Evolutionary conservation across 35 echinoderm and acorn worm genomes (phyloP).

Genomic region (Ophioderma brevispina): DNA sequence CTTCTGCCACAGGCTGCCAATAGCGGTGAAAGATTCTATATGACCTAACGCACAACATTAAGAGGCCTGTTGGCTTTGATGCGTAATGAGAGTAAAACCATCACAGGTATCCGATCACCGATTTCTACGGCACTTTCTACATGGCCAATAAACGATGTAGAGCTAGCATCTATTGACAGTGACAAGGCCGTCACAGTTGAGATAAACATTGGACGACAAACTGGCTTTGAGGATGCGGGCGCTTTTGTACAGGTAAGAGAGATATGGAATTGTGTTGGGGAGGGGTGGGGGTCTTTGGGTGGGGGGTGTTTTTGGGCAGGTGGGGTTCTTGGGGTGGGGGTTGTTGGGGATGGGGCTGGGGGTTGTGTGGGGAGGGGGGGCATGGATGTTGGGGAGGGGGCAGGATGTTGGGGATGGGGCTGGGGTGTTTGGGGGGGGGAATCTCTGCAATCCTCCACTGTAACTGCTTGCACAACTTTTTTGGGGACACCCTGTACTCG

Average conservation of each 20-base stretch:
- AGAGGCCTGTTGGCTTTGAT: conserved; percentile 74
- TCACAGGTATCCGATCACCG: conserved; percentile 95
- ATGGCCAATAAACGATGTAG: conserved; percentile 93
- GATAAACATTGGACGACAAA: conserved; percentile 91
- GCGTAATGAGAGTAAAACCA: conserved; percentile 92
- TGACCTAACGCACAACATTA: conserved; percentile 77
- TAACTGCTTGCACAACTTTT: too few species aligned
- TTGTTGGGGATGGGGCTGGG: too few species aligned
- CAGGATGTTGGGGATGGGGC: too few species aligned
- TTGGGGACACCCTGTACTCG: too few species aligned
- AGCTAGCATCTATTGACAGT: conserved; percentile 82
- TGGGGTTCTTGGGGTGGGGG: too few species aligned
- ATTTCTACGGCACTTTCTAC: conserved; percentile 93
- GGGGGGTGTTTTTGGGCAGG: too few species aligned
- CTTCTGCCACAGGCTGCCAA: conserved; percentile 65
- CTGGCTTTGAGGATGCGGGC: conserved; percentile 73
- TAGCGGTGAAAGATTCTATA: conserved; percentile 90
- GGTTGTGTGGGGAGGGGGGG: too few species aligned
- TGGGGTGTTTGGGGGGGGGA: too few species aligned
- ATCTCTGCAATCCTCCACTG: too few species aligned
- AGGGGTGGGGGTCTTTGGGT: too few species aligned
- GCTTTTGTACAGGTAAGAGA: conserved; percentile 84
- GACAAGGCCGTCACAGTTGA: conserved; percentile 93
- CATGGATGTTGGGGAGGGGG: too few species aligned
- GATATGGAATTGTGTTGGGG: too few species aligned